Percentiles rank a stretch among this genome's conserved stretches.
Evolutionary conservation across 1,140 invertebrate genomes (phyloP).

Genomic region (Drosophila grimshawi): DNA sequence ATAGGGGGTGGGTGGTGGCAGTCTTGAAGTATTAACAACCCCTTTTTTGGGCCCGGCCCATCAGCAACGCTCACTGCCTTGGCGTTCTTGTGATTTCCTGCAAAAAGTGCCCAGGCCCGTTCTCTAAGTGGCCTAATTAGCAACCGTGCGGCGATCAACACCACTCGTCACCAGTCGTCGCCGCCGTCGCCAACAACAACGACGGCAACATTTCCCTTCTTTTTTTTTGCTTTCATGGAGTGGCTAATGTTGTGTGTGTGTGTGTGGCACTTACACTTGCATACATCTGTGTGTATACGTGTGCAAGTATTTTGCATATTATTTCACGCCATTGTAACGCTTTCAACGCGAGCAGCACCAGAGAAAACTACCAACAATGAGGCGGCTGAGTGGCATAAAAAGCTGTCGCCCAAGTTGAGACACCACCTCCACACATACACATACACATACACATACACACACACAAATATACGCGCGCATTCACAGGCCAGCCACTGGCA

Average conservation of each 20-base stretch:
- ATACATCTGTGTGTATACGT: conserved; percentile 31
- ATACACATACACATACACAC: no score
- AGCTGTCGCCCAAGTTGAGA: conserved; percentile 60
- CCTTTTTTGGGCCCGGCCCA: conserved; percentile 35
- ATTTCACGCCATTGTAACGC: conserved; percentile 81
- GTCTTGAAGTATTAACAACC: conserved; percentile 36
- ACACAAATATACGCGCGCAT: no score
- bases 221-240: conserved; percentile 39
- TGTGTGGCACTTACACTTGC: conserved; percentile 33
- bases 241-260: conserved; percentile 37
- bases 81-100: conserved; percentile 70
- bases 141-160: conserved; percentile 80
- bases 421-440: conserved; percentile 5
- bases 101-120: conserved; percentile 54
- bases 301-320: conserved; percentile 77
- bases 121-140: conserved; percentile 81
- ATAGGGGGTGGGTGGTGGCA: neutral
- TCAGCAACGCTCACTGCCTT: neutral
- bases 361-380: conserved; percentile 70
- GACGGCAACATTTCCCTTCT: neutral
- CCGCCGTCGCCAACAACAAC: conserved; percentile 15
- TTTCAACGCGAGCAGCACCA: conserved; percentile 58
- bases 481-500: neutral
- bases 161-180: conserved; percentile 65
- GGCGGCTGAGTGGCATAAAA: conserved; percentile 76